These are phyloP conservation scores for Mus caroli DNA, from an alignment of 2,797 vertebrate genomes.

Conservation along the genomic window DNA sequence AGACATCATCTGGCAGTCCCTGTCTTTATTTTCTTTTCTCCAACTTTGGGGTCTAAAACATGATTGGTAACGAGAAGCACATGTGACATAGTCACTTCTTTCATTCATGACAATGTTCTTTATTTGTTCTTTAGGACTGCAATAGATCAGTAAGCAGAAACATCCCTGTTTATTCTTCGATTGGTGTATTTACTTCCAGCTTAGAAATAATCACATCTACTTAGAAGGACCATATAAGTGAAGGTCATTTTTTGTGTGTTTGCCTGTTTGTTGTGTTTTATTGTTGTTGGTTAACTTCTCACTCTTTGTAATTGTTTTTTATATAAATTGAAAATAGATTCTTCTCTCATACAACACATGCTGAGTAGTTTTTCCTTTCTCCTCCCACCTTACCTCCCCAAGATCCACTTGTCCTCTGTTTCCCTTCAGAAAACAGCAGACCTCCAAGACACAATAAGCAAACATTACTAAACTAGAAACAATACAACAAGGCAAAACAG, in stretches of 20 bases:
- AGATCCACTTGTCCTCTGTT: neutral
- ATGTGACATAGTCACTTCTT: neutral
- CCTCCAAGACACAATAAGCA: neutral
- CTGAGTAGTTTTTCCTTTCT: neutral
- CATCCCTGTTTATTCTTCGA: neutral
- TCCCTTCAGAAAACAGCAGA: neutral
- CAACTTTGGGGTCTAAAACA: neutral
- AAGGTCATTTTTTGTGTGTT: neutral
- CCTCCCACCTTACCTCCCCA: accelerated
- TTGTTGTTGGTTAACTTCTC: neutral
- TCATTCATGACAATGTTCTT: neutral
- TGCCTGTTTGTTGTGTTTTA: neutral
- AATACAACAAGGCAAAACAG: neutral
- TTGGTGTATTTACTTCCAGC: neutral
- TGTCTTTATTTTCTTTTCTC: neutral
- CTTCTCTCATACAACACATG: neutral
- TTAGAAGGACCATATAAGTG: neutral
- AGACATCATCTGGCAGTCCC: neutral
- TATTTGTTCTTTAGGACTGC: neutral
- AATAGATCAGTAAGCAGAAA: neutral
- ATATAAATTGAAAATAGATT: neutral
- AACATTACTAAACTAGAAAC: neutral
- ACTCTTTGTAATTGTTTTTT: neutral
- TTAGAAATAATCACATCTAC: neutral
- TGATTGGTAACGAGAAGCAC: neutral